Conservation (phyloP, 2,113 vertebrate genomes). For the Grallaria varia region DNA sequence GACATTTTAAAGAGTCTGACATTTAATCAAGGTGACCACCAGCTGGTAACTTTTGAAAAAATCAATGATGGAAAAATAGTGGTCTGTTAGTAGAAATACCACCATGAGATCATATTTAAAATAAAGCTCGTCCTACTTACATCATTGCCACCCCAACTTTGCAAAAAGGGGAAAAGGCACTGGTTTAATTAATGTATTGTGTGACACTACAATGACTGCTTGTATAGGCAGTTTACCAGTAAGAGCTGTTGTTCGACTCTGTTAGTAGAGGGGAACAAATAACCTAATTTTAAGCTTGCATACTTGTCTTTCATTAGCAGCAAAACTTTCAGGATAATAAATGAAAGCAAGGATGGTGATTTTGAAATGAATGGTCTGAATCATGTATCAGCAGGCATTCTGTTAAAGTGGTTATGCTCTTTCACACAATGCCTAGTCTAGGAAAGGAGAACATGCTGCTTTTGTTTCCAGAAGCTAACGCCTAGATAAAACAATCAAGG, state of each 20-base stretch:
- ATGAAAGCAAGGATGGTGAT: not conserved
- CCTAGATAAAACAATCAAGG: not conserved
- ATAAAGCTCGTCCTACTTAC: not conserved
- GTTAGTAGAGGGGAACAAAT: not conserved
- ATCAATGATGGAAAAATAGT: slow-evolving; percentile 47
- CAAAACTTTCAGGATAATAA: slow-evolving; percentile 6
- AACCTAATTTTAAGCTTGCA: slow-evolving; percentile 12
- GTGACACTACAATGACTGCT: not conserved
- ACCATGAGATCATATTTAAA: slow-evolving; percentile 5
- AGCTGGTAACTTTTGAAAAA: slow-evolving; percentile 12
- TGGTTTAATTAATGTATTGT: not conserved
- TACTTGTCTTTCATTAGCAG: not conserved
- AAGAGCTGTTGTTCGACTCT: not conserved
- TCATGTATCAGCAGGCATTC: not conserved
- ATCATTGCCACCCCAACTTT: not conserved
- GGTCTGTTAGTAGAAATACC: not conserved
- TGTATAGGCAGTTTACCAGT: not conserved
- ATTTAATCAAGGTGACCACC: slow-evolving; percentile 48
- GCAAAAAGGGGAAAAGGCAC: not conserved
- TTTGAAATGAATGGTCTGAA: slow-evolving; percentile 5
- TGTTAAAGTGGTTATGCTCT: not conserved
- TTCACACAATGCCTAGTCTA: not conserved
- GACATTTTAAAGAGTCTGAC: slow-evolving; percentile 26
- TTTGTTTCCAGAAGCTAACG: not conserved
- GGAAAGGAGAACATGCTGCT: not conserved